These are phyloP conservation scores for Enteromius anoplus DNA, from an alignment of 2,797 vertebrate genomes.

Conservation along the genomic window DNA sequence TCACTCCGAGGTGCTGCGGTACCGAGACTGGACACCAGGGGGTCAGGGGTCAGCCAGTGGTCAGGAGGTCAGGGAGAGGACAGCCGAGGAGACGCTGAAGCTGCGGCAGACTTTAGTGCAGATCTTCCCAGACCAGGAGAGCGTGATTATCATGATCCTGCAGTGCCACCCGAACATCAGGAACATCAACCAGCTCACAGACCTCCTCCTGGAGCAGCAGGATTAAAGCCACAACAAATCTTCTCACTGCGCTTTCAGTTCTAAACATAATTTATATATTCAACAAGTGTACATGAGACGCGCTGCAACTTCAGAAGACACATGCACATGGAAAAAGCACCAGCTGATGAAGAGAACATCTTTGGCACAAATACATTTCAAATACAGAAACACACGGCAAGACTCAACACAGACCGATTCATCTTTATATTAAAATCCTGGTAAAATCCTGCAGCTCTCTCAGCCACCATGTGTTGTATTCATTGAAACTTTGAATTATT, in stretches of 20 bases:
- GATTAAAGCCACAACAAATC: not conserved
- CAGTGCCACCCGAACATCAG: constrained; percentile 75
- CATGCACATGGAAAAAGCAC: too few species aligned
- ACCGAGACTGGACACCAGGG: constrained; percentile 63
- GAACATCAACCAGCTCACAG: constrained; percentile 83
- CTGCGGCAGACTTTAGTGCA: constrained; percentile 77
- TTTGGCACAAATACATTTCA: too few species aligned
- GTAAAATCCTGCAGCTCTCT: too few species aligned
- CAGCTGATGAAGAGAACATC: too few species aligned
- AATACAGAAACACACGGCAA: too few species aligned
- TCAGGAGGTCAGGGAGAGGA: constrained; percentile 58
- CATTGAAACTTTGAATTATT: too few species aligned
- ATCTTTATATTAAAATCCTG: too few species aligned
- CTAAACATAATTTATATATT: not conserved
- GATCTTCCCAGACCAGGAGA: constrained; percentile 83
- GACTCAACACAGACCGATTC: too few species aligned
- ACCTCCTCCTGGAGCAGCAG: constrained; percentile 75
- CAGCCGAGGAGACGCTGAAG: constrained; percentile 69
- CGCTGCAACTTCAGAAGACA: too few species aligned
- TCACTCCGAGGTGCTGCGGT: constrained; percentile 71
- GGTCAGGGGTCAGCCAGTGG: constrained; percentile 30
- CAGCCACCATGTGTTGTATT: too few species aligned
- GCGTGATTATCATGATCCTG: constrained; percentile 81
- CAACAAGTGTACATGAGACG: too few species aligned
- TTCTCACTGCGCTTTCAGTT: not conserved